Evolutionary conservation across 2,797 vertebrate species (phyloP), one percentile per base, ranked within the genome.

Genomic region (Oophaga sylvatica): DNA sequence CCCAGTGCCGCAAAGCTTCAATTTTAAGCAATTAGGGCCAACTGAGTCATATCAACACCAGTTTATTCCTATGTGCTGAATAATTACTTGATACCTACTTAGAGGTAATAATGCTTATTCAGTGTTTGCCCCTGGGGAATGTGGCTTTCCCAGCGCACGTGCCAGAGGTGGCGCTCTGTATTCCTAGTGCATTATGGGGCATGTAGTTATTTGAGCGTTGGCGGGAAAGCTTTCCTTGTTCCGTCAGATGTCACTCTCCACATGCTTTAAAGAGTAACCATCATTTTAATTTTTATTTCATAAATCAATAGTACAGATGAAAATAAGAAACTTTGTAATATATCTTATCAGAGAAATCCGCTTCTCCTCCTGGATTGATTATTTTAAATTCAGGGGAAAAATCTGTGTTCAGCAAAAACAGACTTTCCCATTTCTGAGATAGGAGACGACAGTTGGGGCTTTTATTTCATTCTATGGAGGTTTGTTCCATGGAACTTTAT

Each of bases 71-170:
- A 89, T 89, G 84, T 35, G 73, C 65, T 35, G 84, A 89, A 89
- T 89, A 89, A 89, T 89, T 86, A 86, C 88, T 89, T 89, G 88
- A 89, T 86, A 89, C 84, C 80, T 89, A 86, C 79, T 86, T 89
- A 89, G 83, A 89, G 84, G 88, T 89, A 89, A 89, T 89, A 89
- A 89, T 57, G 84, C 84, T 86, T 35, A 81, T 86, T 89, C 87
- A 86, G 62, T 67, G 53, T 71, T 77, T 78, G 31, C 84, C 88
- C 80, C 73, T 22, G 57, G 84, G 88, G 73, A 79, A 79, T 86
- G 73, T 82, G 79, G 73, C 35, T 78, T 89, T 86, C 80, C 73
- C 75, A 86, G 9, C 3, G 53, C 83, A 77, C 53, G 73, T 86
- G 88, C 71, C 41, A 73, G 41, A 71, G 87, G 87, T 48, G 73